Base-by-base conservation (phyloP, 2,888 invertebrate genomes). In the Limnephilus marmoratus region DNA sequence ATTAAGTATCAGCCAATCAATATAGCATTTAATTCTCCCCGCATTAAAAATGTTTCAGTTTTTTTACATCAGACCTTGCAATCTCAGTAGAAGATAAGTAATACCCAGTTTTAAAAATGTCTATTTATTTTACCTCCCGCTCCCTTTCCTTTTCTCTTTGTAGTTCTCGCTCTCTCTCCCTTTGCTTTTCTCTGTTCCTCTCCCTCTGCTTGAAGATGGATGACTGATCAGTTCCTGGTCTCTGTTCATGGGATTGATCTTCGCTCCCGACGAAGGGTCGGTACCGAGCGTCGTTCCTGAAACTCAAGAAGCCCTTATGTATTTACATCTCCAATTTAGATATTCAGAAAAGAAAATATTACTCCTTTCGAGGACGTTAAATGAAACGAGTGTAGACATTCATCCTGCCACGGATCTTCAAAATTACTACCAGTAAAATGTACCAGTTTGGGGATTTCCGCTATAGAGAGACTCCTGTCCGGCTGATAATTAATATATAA, bases 191-290 rank as follows among this genome's bases (percentile, higher is more conserved):
- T 87, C 92, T 91, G 53, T 86, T 92, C 80, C 92, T 90, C 68
- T 93, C 93, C 82, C 90, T 91, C 81, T 89, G 91, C 81, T 93
- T 93, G 88, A 88, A 92, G 12, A 93, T 83, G 29, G 94, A 92
- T 24, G 93, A 94, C 3, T 94, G 94, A 82, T 94, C 94, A 92
- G 97, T 94, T 7, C 94, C 95, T 5, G 97, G 97, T n/a, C 96
- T 94, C 93, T 97, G 97, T 94, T 97, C 97, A 94, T 97, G 97
- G 0, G 97, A 97, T 94, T 97, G 97, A 94, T 97, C 97, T 93
- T 97, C 97, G 0, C 96, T 96, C 81, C 95, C 94, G 41, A 93
- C 95, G 95, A 96, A 96, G 0, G 96, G 96, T 89, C 95, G 94
- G 94, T 96, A 96, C 1, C 96, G 94, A 0, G 96, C 96, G 92